Evolutionary conservation across 2,888 invertebrate genomes (phyloP).

Genomic region (Dorcus hopei): DNA sequence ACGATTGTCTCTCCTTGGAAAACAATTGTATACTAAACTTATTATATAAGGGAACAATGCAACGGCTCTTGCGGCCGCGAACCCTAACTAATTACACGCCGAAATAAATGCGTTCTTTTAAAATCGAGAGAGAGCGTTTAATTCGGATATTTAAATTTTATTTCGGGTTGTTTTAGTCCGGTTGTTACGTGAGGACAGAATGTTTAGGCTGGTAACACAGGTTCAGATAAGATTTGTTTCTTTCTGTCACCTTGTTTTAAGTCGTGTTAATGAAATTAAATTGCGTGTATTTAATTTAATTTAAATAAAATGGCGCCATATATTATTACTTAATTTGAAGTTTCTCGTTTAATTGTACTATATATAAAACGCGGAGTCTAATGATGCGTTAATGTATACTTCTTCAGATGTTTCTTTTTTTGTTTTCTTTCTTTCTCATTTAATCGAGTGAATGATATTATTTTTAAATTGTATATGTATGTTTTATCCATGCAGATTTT

Average conservation of each 20-base stretch:
- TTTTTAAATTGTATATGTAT: no score
- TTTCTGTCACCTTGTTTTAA: neutral
- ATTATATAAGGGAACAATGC: slow-evolving; percentile 6
- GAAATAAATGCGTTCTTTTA: neutral
- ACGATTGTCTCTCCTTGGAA: slow-evolving; percentile 36
- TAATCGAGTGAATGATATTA: no score
- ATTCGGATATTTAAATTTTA: slow-evolving; percentile 8
- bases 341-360: neutral
- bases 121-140: slow-evolving; percentile 4
- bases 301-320: neutral
- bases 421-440: no score
- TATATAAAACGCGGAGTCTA: neutral
- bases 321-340: slow-evolving; percentile 5
- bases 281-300: slow-evolving; percentile 2
- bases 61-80: neutral
- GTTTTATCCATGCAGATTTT: no score
- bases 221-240: slow-evolving; percentile 6
- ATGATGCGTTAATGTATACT: no score
- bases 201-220: slow-evolving; percentile 7
- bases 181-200: slow-evolving; percentile 9
- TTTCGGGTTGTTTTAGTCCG: slow-evolving; percentile 5
- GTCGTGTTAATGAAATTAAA: slow-evolving; percentile 9
- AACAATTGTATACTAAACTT: slow-evolving; percentile 27
- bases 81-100: neutral
- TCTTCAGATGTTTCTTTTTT: no score